A percentile compares a stretch with the other conserved stretches of the same genome.
Evolutionary conservation across 1,140 invertebrate species (phyloP).

Genomic region (Sitobion miscanthi): DNA sequence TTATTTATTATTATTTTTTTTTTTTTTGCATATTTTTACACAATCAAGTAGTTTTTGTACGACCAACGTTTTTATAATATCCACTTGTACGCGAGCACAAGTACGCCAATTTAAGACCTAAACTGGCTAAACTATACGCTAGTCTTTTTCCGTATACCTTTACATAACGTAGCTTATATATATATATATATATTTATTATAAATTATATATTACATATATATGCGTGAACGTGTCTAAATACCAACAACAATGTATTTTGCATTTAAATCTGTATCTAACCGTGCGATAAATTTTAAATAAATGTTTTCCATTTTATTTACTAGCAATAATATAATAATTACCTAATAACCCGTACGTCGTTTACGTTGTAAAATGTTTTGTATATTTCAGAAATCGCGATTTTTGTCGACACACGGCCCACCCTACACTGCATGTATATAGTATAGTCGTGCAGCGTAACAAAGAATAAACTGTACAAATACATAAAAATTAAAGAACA

Average conservation of each 20-base stretch:
- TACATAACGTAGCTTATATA: not conserved
- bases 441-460: no score
- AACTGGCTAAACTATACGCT: not conserved
- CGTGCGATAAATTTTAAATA: not conserved
- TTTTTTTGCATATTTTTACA: conserved; percentile 46
- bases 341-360: not conserved
- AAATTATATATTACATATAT: not conserved
- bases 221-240: not conserved
- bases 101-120: not conserved
- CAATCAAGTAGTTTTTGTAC: conserved; percentile 18
- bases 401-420: not conserved
- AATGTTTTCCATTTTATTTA: not conserved
- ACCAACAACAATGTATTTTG: not conserved
- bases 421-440: not conserved
- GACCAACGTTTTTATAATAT: conserved; percentile 23
- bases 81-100: not conserved
- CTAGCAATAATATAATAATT: not conserved
- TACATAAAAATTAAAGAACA: not conserved
- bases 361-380: not conserved
- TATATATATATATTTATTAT: no score
- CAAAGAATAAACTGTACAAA: not conserved
- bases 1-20: not conserved
- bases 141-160: not conserved
- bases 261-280: not conserved
- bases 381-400: not conserved